These are phyloP conservation scores for Trogon melanurus DNA, from an alignment of 2,113 vertebrate species.

Conservation along the genomic window DNA sequence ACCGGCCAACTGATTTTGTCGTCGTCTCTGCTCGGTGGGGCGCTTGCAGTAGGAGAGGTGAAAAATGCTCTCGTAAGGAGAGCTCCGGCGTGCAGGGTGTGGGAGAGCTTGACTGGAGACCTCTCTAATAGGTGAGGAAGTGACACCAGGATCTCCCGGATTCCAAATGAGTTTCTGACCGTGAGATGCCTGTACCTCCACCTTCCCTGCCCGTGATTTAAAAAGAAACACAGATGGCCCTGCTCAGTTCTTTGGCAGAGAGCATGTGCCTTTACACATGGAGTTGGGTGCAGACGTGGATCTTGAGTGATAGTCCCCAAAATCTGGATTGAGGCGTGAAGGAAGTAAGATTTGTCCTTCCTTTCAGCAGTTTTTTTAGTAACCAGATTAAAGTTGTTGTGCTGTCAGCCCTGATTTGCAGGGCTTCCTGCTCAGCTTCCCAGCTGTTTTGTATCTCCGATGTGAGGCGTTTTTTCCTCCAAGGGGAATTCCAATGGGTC, in stretches of 20 bases:
- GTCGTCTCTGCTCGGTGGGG: not conserved
- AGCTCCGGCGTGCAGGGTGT: not conserved
- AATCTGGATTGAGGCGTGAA: not conserved
- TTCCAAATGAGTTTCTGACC: not conserved
- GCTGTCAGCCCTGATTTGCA: not conserved
- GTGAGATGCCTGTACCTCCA: not conserved
- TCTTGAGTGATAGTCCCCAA: not conserved
- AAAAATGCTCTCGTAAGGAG: not conserved
- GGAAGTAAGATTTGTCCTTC: not conserved
- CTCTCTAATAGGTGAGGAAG: not conserved
- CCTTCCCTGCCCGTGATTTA: not conserved
- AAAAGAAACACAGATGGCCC: not conserved
- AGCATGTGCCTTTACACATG: not conserved
- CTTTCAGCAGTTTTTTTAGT: not conserved
- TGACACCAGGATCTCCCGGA: not conserved
- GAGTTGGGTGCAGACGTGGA: not conserved
- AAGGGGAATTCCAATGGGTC: conserved; percentile 41
- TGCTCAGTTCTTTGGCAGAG: not conserved
- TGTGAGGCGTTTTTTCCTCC: conserved; percentile 5
- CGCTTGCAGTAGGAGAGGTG: not conserved
- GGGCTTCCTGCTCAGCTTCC: conserved; percentile 22
- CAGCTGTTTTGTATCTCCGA: conserved; percentile 19
- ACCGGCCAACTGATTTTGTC: not conserved
- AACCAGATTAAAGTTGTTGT: not conserved
- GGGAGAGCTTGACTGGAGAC: not conserved